Conservation (phyloP, 2,113 vertebrate genomes). For the Ptychochromis oligacanthus region DNA sequence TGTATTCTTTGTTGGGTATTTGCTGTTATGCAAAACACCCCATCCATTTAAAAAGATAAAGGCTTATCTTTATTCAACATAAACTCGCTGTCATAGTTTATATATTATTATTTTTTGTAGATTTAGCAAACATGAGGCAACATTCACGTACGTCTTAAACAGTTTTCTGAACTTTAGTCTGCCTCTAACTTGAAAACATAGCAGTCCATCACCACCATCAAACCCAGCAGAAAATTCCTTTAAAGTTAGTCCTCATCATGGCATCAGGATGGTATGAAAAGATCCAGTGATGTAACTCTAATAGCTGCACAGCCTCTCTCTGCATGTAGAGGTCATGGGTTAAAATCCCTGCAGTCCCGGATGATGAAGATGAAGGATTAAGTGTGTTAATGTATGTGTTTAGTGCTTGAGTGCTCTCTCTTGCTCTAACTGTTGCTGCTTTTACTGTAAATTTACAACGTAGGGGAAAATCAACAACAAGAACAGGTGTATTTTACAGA, state of each 20-base stretch:
- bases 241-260: not conserved
- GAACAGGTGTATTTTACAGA: slow-evolving; percentile 1
- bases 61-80: not conserved
- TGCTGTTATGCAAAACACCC: not conserved
- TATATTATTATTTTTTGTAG: not conserved
- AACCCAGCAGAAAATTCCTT: not conserved
- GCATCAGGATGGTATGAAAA: not conserved
- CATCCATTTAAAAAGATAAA: not conserved
- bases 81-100: not conserved
- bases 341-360: slow-evolving; percentile 32
- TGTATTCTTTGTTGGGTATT: not conserved
- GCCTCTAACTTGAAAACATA: too few species aligned
- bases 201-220: not conserved
- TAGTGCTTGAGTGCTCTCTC: not conserved
- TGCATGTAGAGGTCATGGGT: slow-evolving; percentile 42
- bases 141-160: not conserved
- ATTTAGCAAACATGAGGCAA: not conserved
- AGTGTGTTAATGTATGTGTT: slow-evolving; percentile 34
- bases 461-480: not conserved
- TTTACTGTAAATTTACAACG: not conserved
- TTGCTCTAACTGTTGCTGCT: not conserved
- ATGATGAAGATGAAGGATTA: slow-evolving; percentile 52
- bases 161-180: not conserved
- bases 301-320: slow-evolving; percentile 29
- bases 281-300: slow-evolving; percentile 21